Conservation (phyloP, 2,797 vertebrate species). For the Falco naumanni region DNA sequence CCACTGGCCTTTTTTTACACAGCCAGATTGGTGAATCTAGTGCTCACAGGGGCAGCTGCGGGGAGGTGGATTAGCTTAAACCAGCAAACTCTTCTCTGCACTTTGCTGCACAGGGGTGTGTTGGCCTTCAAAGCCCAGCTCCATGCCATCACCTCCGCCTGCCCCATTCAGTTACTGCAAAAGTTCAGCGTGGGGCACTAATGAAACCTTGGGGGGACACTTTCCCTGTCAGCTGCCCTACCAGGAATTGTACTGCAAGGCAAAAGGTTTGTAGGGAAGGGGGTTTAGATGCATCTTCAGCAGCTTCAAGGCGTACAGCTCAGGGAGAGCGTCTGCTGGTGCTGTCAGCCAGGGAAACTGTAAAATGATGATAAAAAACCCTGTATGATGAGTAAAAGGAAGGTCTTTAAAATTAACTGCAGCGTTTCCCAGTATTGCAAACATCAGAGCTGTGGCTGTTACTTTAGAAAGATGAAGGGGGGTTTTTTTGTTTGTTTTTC, state of each 20-base stretch:
- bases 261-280: not conserved
- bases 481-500: not conserved
- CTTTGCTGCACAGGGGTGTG: accelerated
- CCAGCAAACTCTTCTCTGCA: not conserved
- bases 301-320: not conserved
- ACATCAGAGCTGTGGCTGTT: not conserved
- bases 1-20: not conserved
- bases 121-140: not conserved
- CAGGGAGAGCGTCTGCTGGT: not conserved
- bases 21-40: not conserved
- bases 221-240: not conserved
- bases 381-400: not conserved
- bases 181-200: not conserved
- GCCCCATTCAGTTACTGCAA: not conserved
- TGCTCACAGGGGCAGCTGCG: not conserved
- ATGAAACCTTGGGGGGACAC: not conserved
- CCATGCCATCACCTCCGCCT: not conserved
- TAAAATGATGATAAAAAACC: not conserved
- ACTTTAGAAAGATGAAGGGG: not conserved
- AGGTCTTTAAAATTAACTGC: not conserved
- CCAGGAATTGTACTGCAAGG: not conserved
- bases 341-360: not conserved
- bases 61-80: not conserved
- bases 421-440: not conserved
- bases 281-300: accelerated